Base-by-base conservation (phyloP, 2,797 vertebrate genomes). In the Heteromormyrus szaboi region DNA sequence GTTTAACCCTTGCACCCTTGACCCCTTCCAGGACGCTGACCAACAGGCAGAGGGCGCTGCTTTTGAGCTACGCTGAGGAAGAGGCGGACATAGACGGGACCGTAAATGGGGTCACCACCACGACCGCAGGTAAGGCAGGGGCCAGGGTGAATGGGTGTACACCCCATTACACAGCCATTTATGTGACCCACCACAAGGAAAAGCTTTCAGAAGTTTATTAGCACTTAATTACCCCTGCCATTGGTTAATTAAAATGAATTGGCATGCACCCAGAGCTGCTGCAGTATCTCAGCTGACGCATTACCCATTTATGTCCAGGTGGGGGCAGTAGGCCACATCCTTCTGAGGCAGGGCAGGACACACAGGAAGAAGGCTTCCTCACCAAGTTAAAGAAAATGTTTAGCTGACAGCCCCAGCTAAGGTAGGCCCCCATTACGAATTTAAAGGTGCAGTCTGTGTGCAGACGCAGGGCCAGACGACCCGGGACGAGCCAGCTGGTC, bases 51-150 rank as follows among this genome's bases (percentile, higher is more conserved):
- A 96, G 95, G 91, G 89, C 94, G 86, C 95, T 98, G 88, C 94
- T 99, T 87, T 93, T 96, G 96, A 99, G 97, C 95, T 99, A 97
- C 0, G 99, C 98, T 0, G 98, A 99, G 93, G 98, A 99, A 0
- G 98, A 99, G 94, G 91, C 94, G 0, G 97, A 98, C 0, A 96
- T 99, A 89, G 98, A 99, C 0, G 99, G 99, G 90, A 98, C 98
- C 0, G 98, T 99, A 62, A 99, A 96, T 0, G 98, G 99, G 0
- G 95, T 99, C 91, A 96, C 97, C 8, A 95, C 93, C 86, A 99
- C 98, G 59, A 93, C 95, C 0, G 92, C 97, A 93, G 99, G 99
- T 99, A 93, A 91, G 92, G 53, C 3, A 11, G 19, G 17, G 17
- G 19, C 0, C 12, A 1, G 41, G 41, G n/a, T n/a, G 46, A 46